Evolutionary conservation across 2,113 vertebrate genomes (phyloP), one percentile per base, ranked within the genome.

Genomic region (Galbula dea): DNA sequence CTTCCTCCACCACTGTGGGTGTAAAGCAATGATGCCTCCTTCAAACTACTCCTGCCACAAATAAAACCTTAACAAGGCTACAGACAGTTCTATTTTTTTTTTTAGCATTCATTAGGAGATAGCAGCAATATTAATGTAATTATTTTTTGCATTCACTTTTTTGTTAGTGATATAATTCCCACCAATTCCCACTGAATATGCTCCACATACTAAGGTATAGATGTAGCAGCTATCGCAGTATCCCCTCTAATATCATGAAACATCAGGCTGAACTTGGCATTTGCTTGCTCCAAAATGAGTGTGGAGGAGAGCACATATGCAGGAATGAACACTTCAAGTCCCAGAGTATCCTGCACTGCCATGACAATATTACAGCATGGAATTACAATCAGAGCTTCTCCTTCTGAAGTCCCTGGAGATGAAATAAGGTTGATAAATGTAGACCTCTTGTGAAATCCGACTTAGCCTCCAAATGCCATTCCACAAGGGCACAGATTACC

Each of bases 341-440:
- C 11, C 32, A 39, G 16, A 46, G 26, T 32, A 23, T 20, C 12
- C 11, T 9, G 20, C 20, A 54, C 6, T 73, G 21, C 16, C 52
- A 21, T 8, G 8, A 45, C 7, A 17, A 61, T 45, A 24, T 57
- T 75, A 49, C 19, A 57, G 22, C 17, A 63, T 7, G 39, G 51
- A 58, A 62, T 27, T 59, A 41, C 21, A 83, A 41, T 9, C 22
- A 69, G 46, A 89, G 8, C 3, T 43, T 62, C 63, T 89, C n/a
- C 21, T 48, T n/a, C 49, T 36, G n/a, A 27, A 57, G 23, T 48
- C 22, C 15, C 10, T 26, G 32, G 20, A 83, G 18, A 58, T 10
- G 29, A 68, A 10, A 46, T 22, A n/a, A 1, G 6, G 5, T 9
- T 67, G 73, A 32, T 11, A 66, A 77, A 62, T 2, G 0, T 1